Base-by-base conservation (phyloP, 2,113 vertebrate species). In the Chiloscyllium plagiosum region DNA sequence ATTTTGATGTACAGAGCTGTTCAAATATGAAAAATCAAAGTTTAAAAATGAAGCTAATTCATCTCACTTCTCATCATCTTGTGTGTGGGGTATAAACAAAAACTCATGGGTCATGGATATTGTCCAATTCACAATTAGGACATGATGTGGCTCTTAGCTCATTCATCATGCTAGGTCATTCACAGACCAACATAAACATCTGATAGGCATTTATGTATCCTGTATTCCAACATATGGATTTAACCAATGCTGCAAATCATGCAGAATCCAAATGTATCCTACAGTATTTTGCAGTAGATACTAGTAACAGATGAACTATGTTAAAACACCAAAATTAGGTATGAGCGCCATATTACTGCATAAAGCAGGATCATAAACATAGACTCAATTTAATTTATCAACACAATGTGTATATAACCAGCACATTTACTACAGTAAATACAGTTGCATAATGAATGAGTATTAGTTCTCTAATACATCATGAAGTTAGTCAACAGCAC, bases 91-190 rank as follows among this genome's bases (percentile, higher is more conserved):
- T 37, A 22, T 93, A 93, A 93, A 19, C 61, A 93, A 61, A 93
- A 90, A 66, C 61, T 66, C 89, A 93, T n/a, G 89, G n/a, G n/a
- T 93, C 66, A 93, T 93, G 56, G 89, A 66, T 26, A 37, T 37
- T 93, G 33, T 93, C 89, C 89, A 93, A 93, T 93, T 93, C 89
- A 93, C 61, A 93, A 66, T 65, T 93, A 65, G 19, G 56, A 37
- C 37, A 61, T 93, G 89, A 93, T 66, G 89, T 37, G 89, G 61
- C 89, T 93, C 56, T 92, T 66, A 37, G 33, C 65, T 90, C 87
- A 90, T 61, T 90, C 52, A 90, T 61, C 24, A 90, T 90, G 52
- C 17, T 4, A 90, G 87, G 87, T 93, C 33, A 68, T 17, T 93
- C 33, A 37, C 56, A 93, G 89, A 66, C 89, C 61, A 93, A 42